Percentiles rank a stretch among this genome's conserved stretches.
phyloP scores from a whole-genome alignment of 1,140 invertebrate species.

The Achroia grisella region DNA sequence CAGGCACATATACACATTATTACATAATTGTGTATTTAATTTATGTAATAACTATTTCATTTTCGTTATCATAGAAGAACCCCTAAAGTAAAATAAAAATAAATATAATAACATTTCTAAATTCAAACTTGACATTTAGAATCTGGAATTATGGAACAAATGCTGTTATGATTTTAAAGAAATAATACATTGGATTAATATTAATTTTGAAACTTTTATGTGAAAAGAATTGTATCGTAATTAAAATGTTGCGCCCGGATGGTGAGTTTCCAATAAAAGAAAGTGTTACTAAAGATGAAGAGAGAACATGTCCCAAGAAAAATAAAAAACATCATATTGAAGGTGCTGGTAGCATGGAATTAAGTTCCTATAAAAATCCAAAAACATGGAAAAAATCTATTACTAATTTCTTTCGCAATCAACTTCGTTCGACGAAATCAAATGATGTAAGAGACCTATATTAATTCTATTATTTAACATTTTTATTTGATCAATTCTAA shows the following conservation, averaged over 20 bases:
- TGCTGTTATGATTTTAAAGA: slow-evolving; percentile 16
- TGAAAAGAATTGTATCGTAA: slow-evolving; percentile 21
- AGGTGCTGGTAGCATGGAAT: slow-evolving; percentile 37
- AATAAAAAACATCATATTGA: slow-evolving; percentile 38
- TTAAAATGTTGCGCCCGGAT: slow-evolving; percentile 38
- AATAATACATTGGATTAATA: slow-evolving; percentile 12
- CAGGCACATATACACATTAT: too few relatives aligned
- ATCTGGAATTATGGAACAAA: too few relatives aligned
- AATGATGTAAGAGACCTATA: slow-evolving; percentile 48
- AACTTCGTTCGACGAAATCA: slow-evolving; percentile 54
- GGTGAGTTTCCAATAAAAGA: slow-evolving; percentile 36
- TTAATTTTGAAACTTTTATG: slow-evolving; percentile 30
- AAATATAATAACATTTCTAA: not conserved
- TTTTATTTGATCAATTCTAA: not conserved
- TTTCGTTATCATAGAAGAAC: too few relatives aligned
- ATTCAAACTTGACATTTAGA: too few relatives aligned
- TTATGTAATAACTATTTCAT: too few relatives aligned
- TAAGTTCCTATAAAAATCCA: slow-evolving; percentile 49
- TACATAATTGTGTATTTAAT: too few relatives aligned
- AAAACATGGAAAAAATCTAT: slow-evolving; percentile 64
- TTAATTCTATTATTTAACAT: slow-evolving; percentile 2
- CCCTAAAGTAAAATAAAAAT: slow-evolving; percentile 5
- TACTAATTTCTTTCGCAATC: slow-evolving; percentile 58
- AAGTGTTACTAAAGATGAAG: slow-evolving; percentile 31
- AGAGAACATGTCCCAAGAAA: slow-evolving; percentile 29